Evolutionary conservation across 2,113 vertebrate genomes (phyloP).

Genomic region (Brachionichthys hirsutus): DNA sequence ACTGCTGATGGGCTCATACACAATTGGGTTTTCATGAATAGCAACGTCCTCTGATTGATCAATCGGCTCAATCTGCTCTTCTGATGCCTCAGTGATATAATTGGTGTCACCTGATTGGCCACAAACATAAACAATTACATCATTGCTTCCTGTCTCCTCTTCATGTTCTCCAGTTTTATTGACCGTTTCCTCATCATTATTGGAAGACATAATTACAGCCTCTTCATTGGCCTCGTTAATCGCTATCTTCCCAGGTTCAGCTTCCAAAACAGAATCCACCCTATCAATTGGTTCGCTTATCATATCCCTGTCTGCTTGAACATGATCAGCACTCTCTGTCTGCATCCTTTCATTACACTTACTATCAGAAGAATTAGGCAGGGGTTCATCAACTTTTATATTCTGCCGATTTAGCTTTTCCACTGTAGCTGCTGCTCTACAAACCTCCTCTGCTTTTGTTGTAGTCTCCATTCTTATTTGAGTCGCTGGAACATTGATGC

Average conservation of each 20-base stretch:
- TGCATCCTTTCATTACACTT: slow-evolving; percentile 8
- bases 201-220: slow-evolving; percentile 2
- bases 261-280: slow-evolving; percentile 11
- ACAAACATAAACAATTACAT: slow-evolving; percentile 49
- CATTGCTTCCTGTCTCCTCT: slow-evolving; percentile 25
- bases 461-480: no score
- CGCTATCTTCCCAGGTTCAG: slow-evolving; percentile 7
- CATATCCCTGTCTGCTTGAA: slow-evolving; percentile 16
- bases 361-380: slow-evolving; percentile 18
- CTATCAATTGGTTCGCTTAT: slow-evolving; percentile 34
- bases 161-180: slow-evolving; percentile 17
- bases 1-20: slow-evolving; percentile 72
- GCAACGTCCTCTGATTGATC: slow-evolving; percentile 32
- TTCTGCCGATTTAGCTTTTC: no score
- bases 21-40: slow-evolving; percentile 51
- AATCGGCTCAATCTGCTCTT: slow-evolving; percentile 38
- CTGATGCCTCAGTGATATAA: slow-evolving; percentile 25
- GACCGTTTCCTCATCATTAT: slow-evolving; percentile 15
- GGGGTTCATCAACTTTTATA: not conserved
- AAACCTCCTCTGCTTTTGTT: not conserved
- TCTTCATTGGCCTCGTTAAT: slow-evolving; percentile 35
- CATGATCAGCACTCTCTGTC: slow-evolving; percentile 10
- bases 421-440: no score
- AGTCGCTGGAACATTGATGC: no score
- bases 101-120: slow-evolving; percentile 26